These are phyloP conservation scores for Catharus fuscescens DNA, from an alignment of 2,113 vertebrate genomes.

Conservation along the genomic window DNA sequence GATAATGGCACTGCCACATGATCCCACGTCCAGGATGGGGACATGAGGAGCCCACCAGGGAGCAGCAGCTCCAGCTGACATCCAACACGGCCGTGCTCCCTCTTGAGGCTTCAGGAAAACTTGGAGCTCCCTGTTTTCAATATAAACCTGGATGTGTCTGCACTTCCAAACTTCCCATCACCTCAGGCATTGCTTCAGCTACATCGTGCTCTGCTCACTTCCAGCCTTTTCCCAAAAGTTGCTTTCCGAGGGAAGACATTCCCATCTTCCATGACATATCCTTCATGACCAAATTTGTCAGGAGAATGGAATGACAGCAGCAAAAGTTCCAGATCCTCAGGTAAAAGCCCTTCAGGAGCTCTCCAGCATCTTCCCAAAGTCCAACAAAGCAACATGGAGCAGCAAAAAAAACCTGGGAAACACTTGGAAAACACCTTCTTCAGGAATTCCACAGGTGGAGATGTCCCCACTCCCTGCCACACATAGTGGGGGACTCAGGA, in stretches of 20 bases:
- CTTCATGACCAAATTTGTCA: fast-evolving
- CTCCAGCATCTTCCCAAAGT: neutral
- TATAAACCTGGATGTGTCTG: neutral
- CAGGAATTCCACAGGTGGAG: neutral
- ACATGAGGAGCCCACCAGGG: neutral
- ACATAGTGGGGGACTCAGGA: fast-evolving
- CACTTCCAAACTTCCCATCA: neutral
- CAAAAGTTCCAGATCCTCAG: neutral
- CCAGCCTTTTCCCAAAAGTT: neutral
- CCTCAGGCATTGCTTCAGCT: neutral
- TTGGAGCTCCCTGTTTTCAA: neutral
- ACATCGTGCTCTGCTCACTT: neutral
- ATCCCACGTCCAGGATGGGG: neutral
- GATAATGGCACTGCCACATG: neutral
- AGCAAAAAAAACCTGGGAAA: neutral
- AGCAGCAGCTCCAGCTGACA: neutral
- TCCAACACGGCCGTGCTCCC: fast-evolving
- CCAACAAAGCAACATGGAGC: fast-evolving
- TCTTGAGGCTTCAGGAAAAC: fast-evolving
- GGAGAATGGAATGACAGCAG: neutral
- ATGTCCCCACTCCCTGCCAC: neutral
- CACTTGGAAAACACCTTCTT: fast-evolving
- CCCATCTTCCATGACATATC: neutral
- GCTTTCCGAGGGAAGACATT: fast-evolving
- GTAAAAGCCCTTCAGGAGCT: neutral